phyloP scores from a whole-genome alignment of 2,888 invertebrate genomes.

The Trichogramma dendrolimi region DNA sequence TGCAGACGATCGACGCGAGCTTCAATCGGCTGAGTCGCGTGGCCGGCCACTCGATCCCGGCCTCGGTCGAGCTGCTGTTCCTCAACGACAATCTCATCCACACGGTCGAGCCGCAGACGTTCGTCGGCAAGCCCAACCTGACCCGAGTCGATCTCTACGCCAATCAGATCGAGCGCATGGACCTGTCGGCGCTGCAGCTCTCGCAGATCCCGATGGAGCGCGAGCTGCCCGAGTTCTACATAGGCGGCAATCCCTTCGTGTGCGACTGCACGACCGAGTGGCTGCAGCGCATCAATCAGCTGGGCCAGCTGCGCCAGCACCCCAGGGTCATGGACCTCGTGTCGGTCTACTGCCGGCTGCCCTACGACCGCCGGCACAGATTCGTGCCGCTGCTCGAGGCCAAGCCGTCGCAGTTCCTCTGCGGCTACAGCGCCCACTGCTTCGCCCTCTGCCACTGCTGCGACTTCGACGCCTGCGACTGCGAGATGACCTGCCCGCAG shows the following conservation, averaged over 20 bases:
- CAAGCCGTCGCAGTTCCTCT: slow-evolving; percentile 84
- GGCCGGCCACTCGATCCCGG: slow-evolving; percentile 72
- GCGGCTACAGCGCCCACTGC: slow-evolving; percentile 88
- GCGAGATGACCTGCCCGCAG: slow-evolving; percentile 92
- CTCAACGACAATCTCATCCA: slow-evolving; percentile 85
- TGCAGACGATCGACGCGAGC: slow-evolving; percentile 85
- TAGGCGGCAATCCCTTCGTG: slow-evolving; percentile 89
- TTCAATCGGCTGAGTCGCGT: slow-evolving; percentile 82
- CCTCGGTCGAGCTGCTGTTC: slow-evolving; percentile 79
- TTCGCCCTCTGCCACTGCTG: slow-evolving; percentile 93
- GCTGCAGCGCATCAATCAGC: slow-evolving; percentile 85
- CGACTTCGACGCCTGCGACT: slow-evolving; percentile 95
- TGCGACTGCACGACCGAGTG: slow-evolving; percentile 96
- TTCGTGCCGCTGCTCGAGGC: slow-evolving; percentile 84
- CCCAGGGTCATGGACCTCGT: slow-evolving; percentile 88
- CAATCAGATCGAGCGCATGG: slow-evolving; percentile 85
- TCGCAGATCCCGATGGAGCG: slow-evolving; percentile 73
- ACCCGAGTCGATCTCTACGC: slow-evolving; percentile 89
- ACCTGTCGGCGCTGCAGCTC: slow-evolving; percentile 80
- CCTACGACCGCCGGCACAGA: slow-evolving; percentile 78
- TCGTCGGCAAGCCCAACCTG: slow-evolving; percentile 82
- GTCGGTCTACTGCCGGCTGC: slow-evolving; percentile 81
- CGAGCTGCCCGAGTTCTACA: slow-evolving; percentile 82
- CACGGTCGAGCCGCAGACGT: slow-evolving; percentile 82
- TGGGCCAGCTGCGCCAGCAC: slow-evolving; percentile 72